Evolutionary conservation across 37 sponge, comb jelly and placozoan species (phyloP), one percentile per base, ranked within the genome.

Genomic region (Lycopodina hypogea): DNA sequence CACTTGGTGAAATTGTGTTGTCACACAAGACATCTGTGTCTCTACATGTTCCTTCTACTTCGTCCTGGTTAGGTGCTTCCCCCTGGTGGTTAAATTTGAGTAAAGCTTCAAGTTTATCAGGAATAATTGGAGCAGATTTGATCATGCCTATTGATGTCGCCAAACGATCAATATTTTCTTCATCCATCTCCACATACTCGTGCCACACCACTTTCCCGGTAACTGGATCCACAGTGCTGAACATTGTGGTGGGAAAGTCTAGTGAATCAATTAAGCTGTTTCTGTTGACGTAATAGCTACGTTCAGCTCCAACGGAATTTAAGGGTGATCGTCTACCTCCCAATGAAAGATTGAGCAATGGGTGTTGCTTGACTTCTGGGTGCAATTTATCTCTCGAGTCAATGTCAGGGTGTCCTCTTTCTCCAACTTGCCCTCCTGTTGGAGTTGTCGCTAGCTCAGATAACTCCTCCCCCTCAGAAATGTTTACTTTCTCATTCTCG

Each of bases 171-270:
- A 79, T 38, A 15, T 69, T 58, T 15, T 67, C 68, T 40, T 79
- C 80, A 35, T 79, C 70, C 12, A 79, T 79, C 36, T 79, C 80
- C 29, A 79, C 68, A 51, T 79, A 79, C 55, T 79, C 69, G 41
- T 79, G 80, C 80, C 80, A 79, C 9, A 69, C 29, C 4, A 32
- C 58, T 37, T 39, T 28, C 11, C 68, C 53, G 22, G 70, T 56
- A 0, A 32, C 35, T 2, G 66, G 66, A 65, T 65, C 66, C n/a
- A 50, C 29, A 45, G 40, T 50, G 6, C n/a, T 51, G 35, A 70
- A 36, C 74, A 73, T 33, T 53, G 53, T 26, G 14, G 74, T 19
- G 15, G 22, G 74, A 2, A 55, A 30, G 48, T 53, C 19, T 30
- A 45, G 14, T 19, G 39, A 55, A 33, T 12, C 19, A 55, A 42